These are phyloP conservation scores for Volucella inanis DNA, from an alignment of 2,888 invertebrate species.

Conservation along the genomic window DNA sequence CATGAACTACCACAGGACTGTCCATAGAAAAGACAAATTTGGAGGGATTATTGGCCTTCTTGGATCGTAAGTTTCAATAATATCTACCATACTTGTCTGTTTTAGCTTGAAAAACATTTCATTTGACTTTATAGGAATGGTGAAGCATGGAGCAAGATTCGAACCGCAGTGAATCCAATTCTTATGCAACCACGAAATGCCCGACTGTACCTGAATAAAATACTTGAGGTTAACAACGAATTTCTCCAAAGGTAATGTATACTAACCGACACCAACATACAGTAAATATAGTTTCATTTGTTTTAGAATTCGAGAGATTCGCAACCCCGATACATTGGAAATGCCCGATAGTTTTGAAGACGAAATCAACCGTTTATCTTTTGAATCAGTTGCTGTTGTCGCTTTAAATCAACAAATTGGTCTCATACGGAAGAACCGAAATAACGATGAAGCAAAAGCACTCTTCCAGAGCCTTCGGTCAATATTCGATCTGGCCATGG, in stretches of 20 bases:
- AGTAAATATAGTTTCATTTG: too few species aligned
- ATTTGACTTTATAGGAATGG: conserved; percentile 83
- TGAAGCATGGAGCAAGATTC: conserved; percentile 86
- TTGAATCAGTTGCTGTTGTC: conserved; percentile 84
- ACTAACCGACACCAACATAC: too few species aligned
- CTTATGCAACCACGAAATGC: conserved; percentile 85
- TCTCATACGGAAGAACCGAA: conserved; percentile 75
- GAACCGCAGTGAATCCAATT: conserved; percentile 87
- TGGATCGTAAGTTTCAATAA: conserved; percentile 64
- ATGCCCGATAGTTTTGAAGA: conserved; percentile 83
- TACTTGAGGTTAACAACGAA: conserved; percentile 83
- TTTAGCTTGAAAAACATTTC: not conserved
- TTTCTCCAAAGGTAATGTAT: conserved; percentile 79
- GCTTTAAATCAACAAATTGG: conserved; percentile 81
- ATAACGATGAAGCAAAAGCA: conserved; percentile 35
- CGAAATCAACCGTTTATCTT: conserved; percentile 84
- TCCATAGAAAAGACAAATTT: conserved; percentile 75
- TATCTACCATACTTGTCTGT: not conserved
- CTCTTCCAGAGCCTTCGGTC: conserved; percentile 47
- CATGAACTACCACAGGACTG: conserved; percentile 81
- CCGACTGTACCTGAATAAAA: conserved; percentile 83
- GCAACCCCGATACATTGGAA: conserved; percentile 78
- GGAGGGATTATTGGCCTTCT: conserved; percentile 75
- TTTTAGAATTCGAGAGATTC: conserved; percentile 61
- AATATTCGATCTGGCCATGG: conserved; percentile 57